phyloP scores from a whole-genome alignment of 2,113 vertebrate species.

The Campylomormyrus numenius region DNA sequence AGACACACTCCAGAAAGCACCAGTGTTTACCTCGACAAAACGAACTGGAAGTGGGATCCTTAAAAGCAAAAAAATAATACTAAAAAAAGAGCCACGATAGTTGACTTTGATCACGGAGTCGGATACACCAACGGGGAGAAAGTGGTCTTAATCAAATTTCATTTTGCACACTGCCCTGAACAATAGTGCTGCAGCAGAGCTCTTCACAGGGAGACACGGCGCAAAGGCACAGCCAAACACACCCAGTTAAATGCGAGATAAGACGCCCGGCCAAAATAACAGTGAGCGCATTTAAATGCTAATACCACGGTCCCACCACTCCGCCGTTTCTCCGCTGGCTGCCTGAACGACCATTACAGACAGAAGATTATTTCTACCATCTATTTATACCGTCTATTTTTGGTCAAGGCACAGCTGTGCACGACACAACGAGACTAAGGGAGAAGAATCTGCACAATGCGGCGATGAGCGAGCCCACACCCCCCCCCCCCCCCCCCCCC shows the following conservation, averaged over 20 bases:
- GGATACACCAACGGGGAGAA: constrained; percentile 4
- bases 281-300: background rate
- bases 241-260: background rate
- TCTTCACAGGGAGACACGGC: background rate
- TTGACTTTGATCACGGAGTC: background rate
- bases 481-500: too few species aligned
- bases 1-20: background rate
- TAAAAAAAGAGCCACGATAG: background rate
- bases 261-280: constrained; percentile 1
- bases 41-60: constrained; percentile 11
- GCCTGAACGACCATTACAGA: background rate
- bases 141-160: constrained; percentile 12
- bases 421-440: background rate
- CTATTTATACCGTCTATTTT: constrained; percentile 2
- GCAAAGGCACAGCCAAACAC: background rate
- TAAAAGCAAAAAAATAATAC: constrained; percentile 6
- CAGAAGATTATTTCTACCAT: background rate
- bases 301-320: background rate
- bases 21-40: background rate
- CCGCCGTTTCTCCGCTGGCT: background rate
- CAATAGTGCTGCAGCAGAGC: background rate
- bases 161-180: background rate
- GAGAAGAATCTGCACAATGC: background rate
- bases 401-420: background rate
- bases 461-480: background rate